Evolutionary conservation across 2,113 vertebrate species (phyloP).

Genomic region (Poeciliopsis turrubarensis): DNA sequence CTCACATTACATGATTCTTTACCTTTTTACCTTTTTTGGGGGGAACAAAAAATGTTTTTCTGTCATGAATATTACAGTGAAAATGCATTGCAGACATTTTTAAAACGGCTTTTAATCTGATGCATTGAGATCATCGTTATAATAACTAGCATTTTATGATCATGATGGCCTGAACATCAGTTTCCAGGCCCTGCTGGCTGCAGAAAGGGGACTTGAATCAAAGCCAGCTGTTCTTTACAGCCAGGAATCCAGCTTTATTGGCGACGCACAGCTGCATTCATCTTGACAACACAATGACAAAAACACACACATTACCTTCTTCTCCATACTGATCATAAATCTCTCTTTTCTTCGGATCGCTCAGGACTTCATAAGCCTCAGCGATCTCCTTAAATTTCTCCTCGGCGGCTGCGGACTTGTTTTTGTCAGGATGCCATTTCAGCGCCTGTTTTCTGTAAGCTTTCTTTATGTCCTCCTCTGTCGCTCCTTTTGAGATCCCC

Average conservation of each 20-base stretch:
- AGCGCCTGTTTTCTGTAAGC: slow-evolving; percentile 97
- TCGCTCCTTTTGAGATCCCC: slow-evolving; percentile 93
- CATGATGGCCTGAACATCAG: slow-evolving; percentile 32
- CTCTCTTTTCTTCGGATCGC: slow-evolving; percentile 97
- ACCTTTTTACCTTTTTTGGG: not conserved
- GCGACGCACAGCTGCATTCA: not conserved
- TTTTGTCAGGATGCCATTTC: slow-evolving; percentile 99
- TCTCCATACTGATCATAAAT: slow-evolving; percentile 98
- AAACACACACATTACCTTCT: slow-evolving; percentile 85
- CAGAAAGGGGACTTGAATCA: slow-evolving; percentile 41
- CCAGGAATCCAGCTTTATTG: slow-evolving; percentile 13
- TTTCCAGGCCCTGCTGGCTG: slow-evolving; percentile 21
- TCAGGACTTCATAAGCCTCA: slow-evolving; percentile 97
- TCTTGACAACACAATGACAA: not conserved
- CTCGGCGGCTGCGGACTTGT: slow-evolving; percentile 94
- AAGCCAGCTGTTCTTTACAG: slow-evolving; percentile 39
- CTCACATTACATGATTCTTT: not conserved
- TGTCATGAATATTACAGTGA: not conserved
- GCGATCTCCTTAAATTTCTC: slow-evolving; percentile 99
- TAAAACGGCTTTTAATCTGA: not conserved
- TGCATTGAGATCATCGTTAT: not conserved
- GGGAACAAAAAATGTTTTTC: not conserved
- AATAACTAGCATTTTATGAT: not conserved
- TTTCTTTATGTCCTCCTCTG: slow-evolving; percentile 98
- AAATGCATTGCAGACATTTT: not conserved